phyloP scores from a whole-genome alignment of 2,113 vertebrate species.

The Oreocharis arfaki region DNA sequence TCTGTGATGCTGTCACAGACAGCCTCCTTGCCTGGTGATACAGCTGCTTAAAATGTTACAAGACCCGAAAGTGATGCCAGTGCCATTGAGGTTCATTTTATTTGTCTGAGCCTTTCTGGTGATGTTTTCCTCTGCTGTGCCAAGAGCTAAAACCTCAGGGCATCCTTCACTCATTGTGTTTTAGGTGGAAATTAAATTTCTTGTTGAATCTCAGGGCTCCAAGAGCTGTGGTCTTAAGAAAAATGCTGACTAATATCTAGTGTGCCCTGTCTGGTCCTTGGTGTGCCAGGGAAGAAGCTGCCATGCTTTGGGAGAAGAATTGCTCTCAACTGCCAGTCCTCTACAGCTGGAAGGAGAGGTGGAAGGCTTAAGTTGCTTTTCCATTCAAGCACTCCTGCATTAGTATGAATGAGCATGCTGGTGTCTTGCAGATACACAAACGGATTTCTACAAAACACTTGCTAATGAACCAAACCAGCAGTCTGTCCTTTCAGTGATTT shows the following conservation, averaged over 20 bases:
- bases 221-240: neutral
- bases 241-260: neutral
- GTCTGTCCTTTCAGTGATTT: slow-evolving; percentile 17
- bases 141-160: neutral
- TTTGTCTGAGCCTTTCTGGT: neutral
- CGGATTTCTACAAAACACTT: neutral
- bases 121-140: neutral
- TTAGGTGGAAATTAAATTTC: slow-evolving; percentile 17
- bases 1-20: neutral
- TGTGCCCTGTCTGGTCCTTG: neutral
- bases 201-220: neutral
- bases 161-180: neutral
- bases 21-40: neutral
- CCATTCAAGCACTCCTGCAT: neutral
- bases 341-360: neutral
- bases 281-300: neutral
- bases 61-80: neutral
- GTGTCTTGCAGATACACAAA: neutral
- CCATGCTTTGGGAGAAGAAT: neutral
- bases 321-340: neutral
- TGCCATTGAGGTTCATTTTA: neutral
- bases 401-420: neutral
- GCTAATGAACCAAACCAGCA: neutral
- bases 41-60: neutral
- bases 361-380: neutral